Evolutionary conservation across 2,797 vertebrate species (phyloP).

Genomic region (Brotula barbata): DNA sequence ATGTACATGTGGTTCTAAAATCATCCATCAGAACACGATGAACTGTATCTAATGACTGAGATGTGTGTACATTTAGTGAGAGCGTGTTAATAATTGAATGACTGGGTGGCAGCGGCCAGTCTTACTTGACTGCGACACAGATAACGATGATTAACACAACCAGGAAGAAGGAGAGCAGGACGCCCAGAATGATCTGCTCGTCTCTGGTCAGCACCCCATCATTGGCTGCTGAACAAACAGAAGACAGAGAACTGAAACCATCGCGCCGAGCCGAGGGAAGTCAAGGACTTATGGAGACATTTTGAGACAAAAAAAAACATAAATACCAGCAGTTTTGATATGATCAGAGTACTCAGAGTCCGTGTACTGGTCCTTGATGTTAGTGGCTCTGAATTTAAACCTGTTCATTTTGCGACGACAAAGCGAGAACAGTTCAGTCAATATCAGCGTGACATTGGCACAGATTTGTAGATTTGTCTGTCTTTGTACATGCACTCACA

Average conservation of each 20-base stretch:
- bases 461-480: neutral
- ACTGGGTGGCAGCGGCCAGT: slow-evolving; percentile 2
- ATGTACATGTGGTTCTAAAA: neutral
- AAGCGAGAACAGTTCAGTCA: neutral
- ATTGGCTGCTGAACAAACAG: slow-evolving; percentile 74
- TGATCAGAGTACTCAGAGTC: slow-evolving; percentile 93
- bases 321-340: slow-evolving; percentile 89
- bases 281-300: neutral
- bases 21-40: neutral
- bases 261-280: neutral
- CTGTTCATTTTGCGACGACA: slow-evolving; percentile 68
- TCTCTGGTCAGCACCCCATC: slow-evolving; percentile 85
- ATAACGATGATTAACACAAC: slow-evolving; percentile 88
- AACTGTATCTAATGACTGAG: neutral
- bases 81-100: slow-evolving; percentile 11
- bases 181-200: slow-evolving; percentile 92
- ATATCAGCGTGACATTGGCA: neutral
- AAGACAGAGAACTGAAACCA: slow-evolving; percentile 4
- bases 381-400: slow-evolving; percentile 97
- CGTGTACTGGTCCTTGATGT: slow-evolving; percentile 88
- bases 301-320: neutral
- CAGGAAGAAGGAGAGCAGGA: slow-evolving; percentile 90
- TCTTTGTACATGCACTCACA: slow-evolving; percentile 82
- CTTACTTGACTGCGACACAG: slow-evolving; percentile 92
- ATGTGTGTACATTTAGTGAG: neutral